Conservation (phyloP, 2,888 invertebrate species). For the Taenaris catops region DNA sequence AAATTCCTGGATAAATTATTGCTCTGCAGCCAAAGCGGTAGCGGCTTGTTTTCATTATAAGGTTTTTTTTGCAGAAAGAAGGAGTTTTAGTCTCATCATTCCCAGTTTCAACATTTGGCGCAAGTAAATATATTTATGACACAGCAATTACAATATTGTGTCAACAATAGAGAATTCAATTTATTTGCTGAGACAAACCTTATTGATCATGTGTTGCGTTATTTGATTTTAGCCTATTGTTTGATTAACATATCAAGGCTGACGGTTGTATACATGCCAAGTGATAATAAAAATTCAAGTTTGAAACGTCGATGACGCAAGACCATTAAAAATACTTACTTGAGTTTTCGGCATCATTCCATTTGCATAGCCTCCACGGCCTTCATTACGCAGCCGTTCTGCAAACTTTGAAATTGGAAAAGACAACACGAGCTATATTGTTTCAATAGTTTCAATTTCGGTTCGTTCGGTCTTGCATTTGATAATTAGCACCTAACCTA, state of each 20-base stretch:
- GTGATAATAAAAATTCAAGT: constrained; percentile 80
- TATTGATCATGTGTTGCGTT: constrained; percentile 66
- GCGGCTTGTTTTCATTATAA: background rate
- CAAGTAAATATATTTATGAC: constrained; percentile 6
- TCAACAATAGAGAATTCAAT: constrained; percentile 45
- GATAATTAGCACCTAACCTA: constrained; percentile 79
- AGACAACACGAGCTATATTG: constrained; percentile 72
- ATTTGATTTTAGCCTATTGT: constrained; percentile 75
- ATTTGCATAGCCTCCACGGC: constrained; percentile 72
- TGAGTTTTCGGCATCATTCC: constrained; percentile 74
- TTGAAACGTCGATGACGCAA: constrained; percentile 76
- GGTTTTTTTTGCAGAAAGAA: background rate
- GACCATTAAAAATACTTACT: constrained; percentile 73
- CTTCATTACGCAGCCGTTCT: constrained; percentile 75
- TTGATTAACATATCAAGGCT: constrained; percentile 78
- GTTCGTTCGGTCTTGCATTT: constrained; percentile 71
- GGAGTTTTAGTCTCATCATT: no score
- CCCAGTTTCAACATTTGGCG: background rate
- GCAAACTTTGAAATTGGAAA: constrained; percentile 77
- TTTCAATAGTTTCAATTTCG: constrained; percentile 77
- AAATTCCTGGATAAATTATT: constrained; percentile 6
- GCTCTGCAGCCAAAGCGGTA: background rate
- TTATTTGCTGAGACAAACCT: constrained; percentile 56
- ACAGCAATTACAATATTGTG: constrained; percentile 18
- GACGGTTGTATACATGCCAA: constrained; percentile 68